Evolutionary conservation across 2,113 vertebrate species (phyloP), one percentile per base, ranked within the genome.

Genomic region (Oxyruncus cristatus): DNA sequence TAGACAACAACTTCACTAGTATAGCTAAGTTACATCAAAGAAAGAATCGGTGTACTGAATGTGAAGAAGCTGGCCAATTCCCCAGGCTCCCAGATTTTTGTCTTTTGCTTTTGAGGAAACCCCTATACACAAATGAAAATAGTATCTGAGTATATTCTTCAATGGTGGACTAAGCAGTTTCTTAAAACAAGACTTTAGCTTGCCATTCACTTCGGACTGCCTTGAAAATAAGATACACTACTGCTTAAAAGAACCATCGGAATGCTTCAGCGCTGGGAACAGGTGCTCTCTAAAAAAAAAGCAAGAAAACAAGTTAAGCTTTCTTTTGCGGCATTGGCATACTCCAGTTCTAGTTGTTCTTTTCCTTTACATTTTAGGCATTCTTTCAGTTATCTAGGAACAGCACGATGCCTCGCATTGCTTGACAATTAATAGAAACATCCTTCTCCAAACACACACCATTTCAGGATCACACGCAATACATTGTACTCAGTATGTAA

Each of bases 241-340:
- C 97, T 95, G 97, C 98, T 98, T 99, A 99, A 98, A 99, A 99
- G 99, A 99, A 99, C 99, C 99, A 99, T 98, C 99, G 98, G 98
- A 99, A 99, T 85, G 99, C 99, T 98, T 99, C 99, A 42, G 99
- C 99, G 89, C 97, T 99, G 98, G 98, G 99, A 98, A 99, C 99
- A 96, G 99, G 99, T 97, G 99, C 99, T 98, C 99, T 99, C 99
- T 99, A 98, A 98, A 98, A 98, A 98, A 98, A 98, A 95, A 99
- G 97, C 98, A 97, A 98, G 97, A 98, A 98, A 97, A 98, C 93
- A 98, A 97, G 98, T 98, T 98, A 98, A 98, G 97, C 97, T 98
- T 98, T 98, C 97, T 97, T 98, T 98, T 68, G 96, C 18, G 37
- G 95, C 92, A 98, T 96, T 94, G 75, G 71, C 95, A 98, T 95